Base-by-base conservation (phyloP, 2,888 invertebrate genomes). In the Hecatera dysodea region DNA sequence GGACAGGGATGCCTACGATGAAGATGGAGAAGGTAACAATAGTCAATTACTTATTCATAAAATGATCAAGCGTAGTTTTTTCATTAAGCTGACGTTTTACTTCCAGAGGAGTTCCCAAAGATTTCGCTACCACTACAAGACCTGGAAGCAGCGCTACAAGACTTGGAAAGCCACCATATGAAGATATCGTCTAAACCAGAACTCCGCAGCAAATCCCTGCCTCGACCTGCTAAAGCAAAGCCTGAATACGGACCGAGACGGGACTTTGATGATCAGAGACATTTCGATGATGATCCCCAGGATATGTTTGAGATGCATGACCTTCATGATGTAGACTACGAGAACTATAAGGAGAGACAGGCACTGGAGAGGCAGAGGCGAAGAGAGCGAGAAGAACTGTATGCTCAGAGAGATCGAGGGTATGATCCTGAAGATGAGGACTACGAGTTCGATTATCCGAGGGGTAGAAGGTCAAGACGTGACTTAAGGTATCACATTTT, bases 311-410 rank as follows among this genome's bases (percentile, higher is more conserved):
- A 95, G 78, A 95, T 95, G 94, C 95, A 94, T 33, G 95, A 96
- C 67, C 87, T 96, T 0, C 90, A 92, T 46, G 95, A 95, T 9
- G 95, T 95, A 0, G 95, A 96, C 57, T 94, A 92, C 67, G 95
- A 95, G 67, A 95, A 95, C 48, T 97, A 96, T 74, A 94, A 95
- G 46, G 97, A 97, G 87, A 94, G 84, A 85, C 95, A 90, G 75
- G 88, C 94, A 56, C 82, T 93, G 66, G 93, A 93, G 75, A 91
- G 88, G 62, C 89, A 90, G 59, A 88, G 88, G 46, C 86, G 86
- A 27, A 87, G 79, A 24, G 92, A 92, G 12, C 75, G 84, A 48
- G 92, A 93, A n/a, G 90, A 92, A 12, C 48, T 81, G 29, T 89
- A 88, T 33, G 88, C 88, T 2, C 85, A 87, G 24, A 88, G 91